Evolutionary conservation across 1,140 invertebrate species (phyloP).

Genomic region (Conus ventricosus): DNA sequence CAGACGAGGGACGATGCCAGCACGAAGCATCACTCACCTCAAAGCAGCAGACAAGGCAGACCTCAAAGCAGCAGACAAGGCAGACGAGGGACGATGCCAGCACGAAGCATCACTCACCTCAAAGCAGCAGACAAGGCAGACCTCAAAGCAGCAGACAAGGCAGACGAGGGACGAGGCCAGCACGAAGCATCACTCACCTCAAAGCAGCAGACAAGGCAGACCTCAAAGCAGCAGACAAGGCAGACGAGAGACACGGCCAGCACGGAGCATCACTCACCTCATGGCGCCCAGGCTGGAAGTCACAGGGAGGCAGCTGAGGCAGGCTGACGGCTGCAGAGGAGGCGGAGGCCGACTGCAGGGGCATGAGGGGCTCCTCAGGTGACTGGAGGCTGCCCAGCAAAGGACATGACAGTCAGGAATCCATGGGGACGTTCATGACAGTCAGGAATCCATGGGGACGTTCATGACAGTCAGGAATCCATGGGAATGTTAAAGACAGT

Average conservation of each 20-base stretch:
- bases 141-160: too few relatives aligned
- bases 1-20: too few relatives aligned
- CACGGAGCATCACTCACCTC: constrained; percentile 45
- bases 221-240: background rate
- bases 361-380: too few relatives aligned
- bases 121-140: too few relatives aligned
- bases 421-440: too few relatives aligned
- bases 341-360: background rate
- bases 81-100: background rate
- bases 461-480: too few relatives aligned
- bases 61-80: background rate
- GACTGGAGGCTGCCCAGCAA: too few relatives aligned
- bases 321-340: constrained; percentile 41
- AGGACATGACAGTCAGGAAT: too few relatives aligned
- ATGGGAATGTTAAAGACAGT: too few relatives aligned
- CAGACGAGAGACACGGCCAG: background rate
- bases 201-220: too few relatives aligned
- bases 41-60: background rate
- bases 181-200: too few relatives aligned
- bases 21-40: background rate
- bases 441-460: too few relatives aligned
- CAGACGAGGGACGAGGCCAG: background rate
- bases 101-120: background rate
- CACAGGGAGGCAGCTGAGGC: constrained; percentile 64
- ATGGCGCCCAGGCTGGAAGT: constrained; percentile 65